Conservation (phyloP, 2,113 vertebrate species). For the Vireo altiloquus region DNA sequence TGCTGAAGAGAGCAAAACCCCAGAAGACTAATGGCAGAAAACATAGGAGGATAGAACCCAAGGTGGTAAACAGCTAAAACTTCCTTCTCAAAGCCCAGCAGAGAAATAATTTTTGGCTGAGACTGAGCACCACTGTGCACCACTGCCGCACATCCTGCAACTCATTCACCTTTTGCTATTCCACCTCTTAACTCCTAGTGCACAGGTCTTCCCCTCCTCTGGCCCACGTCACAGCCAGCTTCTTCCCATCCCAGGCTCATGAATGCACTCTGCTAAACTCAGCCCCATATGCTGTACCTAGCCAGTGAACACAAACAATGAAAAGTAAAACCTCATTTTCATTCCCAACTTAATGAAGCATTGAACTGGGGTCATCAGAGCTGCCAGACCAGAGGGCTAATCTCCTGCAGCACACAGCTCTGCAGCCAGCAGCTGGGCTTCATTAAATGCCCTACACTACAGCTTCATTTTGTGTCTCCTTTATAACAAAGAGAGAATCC, state of each 20-base stretch:
- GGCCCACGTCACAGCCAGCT: neutral
- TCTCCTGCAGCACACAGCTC: neutral
- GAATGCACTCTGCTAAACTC: neutral
- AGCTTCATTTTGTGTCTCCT: neutral
- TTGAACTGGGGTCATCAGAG: neutral
- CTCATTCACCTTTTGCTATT: neutral
- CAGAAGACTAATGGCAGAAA: neutral
- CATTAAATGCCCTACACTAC: neutral
- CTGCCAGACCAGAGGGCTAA: neutral
- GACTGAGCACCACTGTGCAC: neutral
- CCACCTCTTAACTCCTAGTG: neutral
- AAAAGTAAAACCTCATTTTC: neutral
- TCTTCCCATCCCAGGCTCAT: neutral
- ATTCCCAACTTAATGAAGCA: neutral
- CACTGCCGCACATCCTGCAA: neutral
- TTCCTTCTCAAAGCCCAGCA: neutral
- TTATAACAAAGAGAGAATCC: neutral
- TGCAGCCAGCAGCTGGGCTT: neutral
- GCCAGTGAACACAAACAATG: neutral
- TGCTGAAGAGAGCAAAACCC: neutral
- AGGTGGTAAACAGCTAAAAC: neutral
- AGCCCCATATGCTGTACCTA: fast-evolving
- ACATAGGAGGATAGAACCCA: neutral
- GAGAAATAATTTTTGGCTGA: neutral
- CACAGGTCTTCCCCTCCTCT: neutral